Evolutionary conservation across 2,888 invertebrate species (phyloP), one percentile per base, ranked within the genome.

Genomic region (Fissipunctia ypsillon): DNA sequence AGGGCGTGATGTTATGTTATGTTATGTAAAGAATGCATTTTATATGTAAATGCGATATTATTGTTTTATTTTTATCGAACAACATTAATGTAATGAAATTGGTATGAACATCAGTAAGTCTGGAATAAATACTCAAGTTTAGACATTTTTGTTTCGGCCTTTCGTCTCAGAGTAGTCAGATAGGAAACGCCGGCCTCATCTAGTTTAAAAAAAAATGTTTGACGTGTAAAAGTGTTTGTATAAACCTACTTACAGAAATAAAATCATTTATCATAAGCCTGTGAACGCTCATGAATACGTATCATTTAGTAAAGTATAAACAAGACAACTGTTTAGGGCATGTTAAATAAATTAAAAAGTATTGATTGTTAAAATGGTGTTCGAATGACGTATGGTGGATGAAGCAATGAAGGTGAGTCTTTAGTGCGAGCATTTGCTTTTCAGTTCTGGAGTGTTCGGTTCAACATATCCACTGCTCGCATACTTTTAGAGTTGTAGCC

Each of bases 1-100:
- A n/a, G n/a, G n/a, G n/a, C n/a, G n/a, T n/a, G n/a, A n/a, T n/a
- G n/a, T n/a, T n/a, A n/a, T n/a, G n/a, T n/a, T 43, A 43, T 63
- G 25, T 63, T 35, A n/a, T n/a, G 6, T 41, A 63, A 57, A 68
- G 10, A 45, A 35, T 59, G 50, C n/a, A 54, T 70, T 54, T 25
- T 22, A n/a, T 54, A 25, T 28, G 25, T 6, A 14, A 54, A 75
- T 35, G 25, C 16, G 41, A 31, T 61, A 56, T 25, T 57, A 52
- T 19, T 61, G 61, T 61, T 48, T 66, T 77, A 52, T 70, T 70
- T 66, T 70, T 69, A 76, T 54, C 41, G 25, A 69, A 75, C 9
- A 35, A 67, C n/a, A 41, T 50, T 12, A 31, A n/a, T 16, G 31
- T 14, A 54, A 60, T 60, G 68, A 77, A 65, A 78, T 77, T 73